Evolutionary conservation across 2,797 vertebrate genomes (phyloP).

Genomic region (Hemitrygon akajei): DNA sequence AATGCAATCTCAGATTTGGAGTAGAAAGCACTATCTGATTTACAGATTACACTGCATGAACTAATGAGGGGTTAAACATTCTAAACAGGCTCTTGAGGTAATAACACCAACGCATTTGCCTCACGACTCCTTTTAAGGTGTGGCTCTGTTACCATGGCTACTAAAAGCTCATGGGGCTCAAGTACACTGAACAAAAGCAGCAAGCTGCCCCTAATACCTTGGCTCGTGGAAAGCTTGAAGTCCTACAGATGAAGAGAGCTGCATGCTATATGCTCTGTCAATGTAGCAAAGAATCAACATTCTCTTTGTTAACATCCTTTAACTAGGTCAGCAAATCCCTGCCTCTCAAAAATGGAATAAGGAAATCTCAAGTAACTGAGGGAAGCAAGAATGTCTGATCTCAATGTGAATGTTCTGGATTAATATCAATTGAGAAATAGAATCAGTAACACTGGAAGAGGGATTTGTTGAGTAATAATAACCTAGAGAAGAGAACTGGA

Average conservation of each 20-base stretch:
- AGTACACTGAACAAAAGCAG: background rate
- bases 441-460: background rate
- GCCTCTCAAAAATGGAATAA: background rate
- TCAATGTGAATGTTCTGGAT: background rate
- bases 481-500: background rate
- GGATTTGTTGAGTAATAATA: background rate
- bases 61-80: background rate
- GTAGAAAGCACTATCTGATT: background rate
- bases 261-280: background rate
- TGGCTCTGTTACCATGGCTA: slow-evolving; percentile 27
- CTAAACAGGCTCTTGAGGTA: background rate
- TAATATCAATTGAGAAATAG: background rate
- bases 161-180: slow-evolving; percentile 13
- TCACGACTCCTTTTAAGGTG: slow-evolving; percentile 29
- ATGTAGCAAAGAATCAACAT: slow-evolving; percentile 7
- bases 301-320: background rate
- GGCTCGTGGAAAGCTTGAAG: background rate
- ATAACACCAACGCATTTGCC: background rate
- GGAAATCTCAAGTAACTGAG: background rate
- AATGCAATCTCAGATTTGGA: background rate
- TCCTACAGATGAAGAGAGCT: background rate
- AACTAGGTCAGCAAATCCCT: background rate
- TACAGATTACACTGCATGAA: background rate
- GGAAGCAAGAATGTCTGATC: background rate
- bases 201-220: background rate